Percentiles rank a stretch among this genome's conserved stretches.
Evolutionary conservation across 2,797 vertebrate genomes (phyloP).

Genomic region (Aphelocoma californica): DNA sequence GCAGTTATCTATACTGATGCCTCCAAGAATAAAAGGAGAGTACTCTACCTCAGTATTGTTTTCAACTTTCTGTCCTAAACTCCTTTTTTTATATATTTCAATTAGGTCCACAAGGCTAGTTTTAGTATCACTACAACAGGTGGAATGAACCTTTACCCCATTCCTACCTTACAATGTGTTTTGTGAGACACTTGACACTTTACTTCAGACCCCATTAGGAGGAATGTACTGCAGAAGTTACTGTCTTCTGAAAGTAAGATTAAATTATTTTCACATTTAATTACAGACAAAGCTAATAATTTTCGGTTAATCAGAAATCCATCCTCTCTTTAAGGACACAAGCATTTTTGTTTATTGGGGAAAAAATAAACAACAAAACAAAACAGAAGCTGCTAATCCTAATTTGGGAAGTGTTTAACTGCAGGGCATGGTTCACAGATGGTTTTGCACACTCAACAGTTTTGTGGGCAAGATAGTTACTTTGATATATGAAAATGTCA

Average conservation of each 20-base stretch:
- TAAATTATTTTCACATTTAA: neutral
- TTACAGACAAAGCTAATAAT: neutral
- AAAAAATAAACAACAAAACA: neutral
- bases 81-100: neutral
- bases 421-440: neutral
- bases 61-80: neutral
- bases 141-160: neutral
- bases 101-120: neutral
- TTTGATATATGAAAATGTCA: conserved; percentile 21
- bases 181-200: neutral
- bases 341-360: neutral
- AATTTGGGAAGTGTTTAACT: neutral
- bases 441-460: neutral
- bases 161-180: neutral
- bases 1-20: neutral
- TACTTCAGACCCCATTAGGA: neutral
- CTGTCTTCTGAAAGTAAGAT: neutral
- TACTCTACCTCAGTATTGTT: neutral
- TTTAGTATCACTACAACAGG: neutral
- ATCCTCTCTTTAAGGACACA: neutral
- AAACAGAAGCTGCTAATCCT: neutral
- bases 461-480: neutral
- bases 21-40: neutral
- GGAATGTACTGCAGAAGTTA: neutral
- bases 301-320: neutral